Percentiles rank a stretch among this genome's conserved stretches.
These are phyloP conservation scores for Petrolisthes manimaculis DNA, from an alignment of 2,888 invertebrate species.

Conservation along the genomic window DNA sequence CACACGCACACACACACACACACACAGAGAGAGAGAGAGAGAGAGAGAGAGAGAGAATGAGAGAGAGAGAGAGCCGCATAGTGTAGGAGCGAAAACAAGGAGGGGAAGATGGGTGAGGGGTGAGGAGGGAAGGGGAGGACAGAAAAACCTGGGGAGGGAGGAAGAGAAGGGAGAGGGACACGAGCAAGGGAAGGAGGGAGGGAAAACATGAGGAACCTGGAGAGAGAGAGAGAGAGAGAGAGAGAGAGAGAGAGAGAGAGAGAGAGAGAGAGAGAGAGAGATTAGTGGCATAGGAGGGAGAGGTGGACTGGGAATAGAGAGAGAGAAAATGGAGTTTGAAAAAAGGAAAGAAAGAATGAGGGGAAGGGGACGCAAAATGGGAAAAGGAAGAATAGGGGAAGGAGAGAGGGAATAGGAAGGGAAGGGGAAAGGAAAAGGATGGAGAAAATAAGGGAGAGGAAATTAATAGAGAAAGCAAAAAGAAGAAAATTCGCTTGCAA, in stretches of 20 bases:
- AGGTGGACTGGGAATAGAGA: neutral
- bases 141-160: neutral
- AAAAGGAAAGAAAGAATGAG: conserved; percentile 10
- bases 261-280: too few relatives aligned
- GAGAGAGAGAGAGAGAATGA: too few relatives aligned
- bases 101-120: too few relatives aligned
- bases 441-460: neutral
- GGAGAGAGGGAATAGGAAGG: neutral
- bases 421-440: neutral
- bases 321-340: too few relatives aligned
- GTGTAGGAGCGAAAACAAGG: too few relatives aligned
- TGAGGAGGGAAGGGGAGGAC: too few relatives aligned
- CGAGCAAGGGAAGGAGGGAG: neutral
- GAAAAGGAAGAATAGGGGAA: neutral
- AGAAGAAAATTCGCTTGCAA: neutral
- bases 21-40: too few relatives aligned
- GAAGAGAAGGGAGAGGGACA: neutral
- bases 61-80: too few relatives aligned
- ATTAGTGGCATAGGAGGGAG: too few relatives aligned
- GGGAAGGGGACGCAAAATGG: neutral
- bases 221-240: neutral
- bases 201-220: neutral
- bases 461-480: neutral
- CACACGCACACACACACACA: too few relatives aligned
- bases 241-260: neutral